These are phyloP conservation scores for Nymphalis polychloros DNA, from an alignment of 2,888 invertebrate genomes.

Conservation along the genomic window DNA sequence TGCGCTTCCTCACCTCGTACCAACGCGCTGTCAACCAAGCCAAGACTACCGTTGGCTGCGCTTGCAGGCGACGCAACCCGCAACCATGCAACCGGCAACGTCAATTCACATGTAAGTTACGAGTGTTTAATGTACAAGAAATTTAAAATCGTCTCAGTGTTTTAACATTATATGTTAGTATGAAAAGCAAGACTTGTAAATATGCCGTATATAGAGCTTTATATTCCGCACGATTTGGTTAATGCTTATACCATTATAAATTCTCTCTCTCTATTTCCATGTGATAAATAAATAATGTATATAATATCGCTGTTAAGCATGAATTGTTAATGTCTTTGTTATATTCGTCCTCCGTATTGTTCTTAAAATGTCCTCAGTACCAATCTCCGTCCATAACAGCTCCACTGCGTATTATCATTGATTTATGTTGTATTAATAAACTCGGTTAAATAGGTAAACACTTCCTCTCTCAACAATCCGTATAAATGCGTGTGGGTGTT, in stretches of 20 bases:
- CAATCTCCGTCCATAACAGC: background rate
- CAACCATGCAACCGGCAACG: conserved; percentile 75
- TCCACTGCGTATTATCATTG: conserved; percentile 1
- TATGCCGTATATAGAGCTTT: conserved; percentile 29
- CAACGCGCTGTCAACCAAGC: conserved; percentile 75
- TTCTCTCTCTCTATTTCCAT: conserved; percentile 9
- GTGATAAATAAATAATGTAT: conserved; percentile 8
- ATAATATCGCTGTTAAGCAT: conserved; percentile 9
- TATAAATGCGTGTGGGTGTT: conserved; percentile 35
- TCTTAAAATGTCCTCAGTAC: background rate
- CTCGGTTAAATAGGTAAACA: conserved; percentile 16
- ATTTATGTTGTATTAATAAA: conserved; percentile 12
- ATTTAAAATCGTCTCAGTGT: conserved; percentile 3
- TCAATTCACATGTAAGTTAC: conserved; percentile 76
- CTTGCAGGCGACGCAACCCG: conserved; percentile 69
- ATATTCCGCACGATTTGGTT: conserved; percentile 19
- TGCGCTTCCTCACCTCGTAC: conserved; percentile 78
- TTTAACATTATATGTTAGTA: conserved; percentile 7
- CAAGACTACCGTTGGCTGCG: conserved; percentile 71
- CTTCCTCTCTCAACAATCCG: conserved; percentile 23
- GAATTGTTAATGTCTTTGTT: background rate
- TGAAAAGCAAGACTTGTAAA: conserved; percentile 16
- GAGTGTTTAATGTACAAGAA: conserved; percentile 5
- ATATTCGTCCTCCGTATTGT: background rate
- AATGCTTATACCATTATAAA: conserved; percentile 15